These are phyloP conservation scores for Chaenogobius annularis DNA, from an alignment of 2,113 vertebrate species.

Conservation along the genomic window DNA sequence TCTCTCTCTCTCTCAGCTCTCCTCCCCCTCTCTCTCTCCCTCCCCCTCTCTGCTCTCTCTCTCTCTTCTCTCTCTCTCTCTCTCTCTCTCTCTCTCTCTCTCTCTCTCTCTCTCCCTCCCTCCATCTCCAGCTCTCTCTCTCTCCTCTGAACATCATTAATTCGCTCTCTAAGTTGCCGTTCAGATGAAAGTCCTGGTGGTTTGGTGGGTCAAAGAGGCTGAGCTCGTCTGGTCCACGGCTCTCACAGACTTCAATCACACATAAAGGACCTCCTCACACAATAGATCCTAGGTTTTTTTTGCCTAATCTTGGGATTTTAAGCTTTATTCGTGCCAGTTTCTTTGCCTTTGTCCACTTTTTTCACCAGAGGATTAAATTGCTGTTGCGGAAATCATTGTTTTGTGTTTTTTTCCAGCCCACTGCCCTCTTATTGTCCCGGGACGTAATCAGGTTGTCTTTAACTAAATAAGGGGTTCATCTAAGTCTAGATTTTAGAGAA, in stretches of 20 bases:
- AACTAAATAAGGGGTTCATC: conserved; percentile 59
- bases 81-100: too few species aligned
- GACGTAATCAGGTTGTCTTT: conserved; percentile 49
- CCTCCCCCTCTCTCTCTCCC: too few species aligned
- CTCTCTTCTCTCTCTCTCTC: too few species aligned
- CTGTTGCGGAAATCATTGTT: conserved; percentile 71
- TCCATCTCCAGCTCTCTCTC: background rate
- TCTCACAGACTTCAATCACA: conserved; percentile 73
- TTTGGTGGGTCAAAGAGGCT: conserved; percentile 59
- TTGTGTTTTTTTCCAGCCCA: conserved; percentile 63
- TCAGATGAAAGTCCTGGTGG: conserved; percentile 65
- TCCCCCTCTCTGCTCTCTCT: background rate
- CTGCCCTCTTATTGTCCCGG: conserved; percentile 51
- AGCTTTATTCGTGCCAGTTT: conserved; percentile 61
- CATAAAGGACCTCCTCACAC: conserved; percentile 65
- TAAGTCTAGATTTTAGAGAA: conserved; percentile 35
- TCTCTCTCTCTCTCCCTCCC: too few species aligned
- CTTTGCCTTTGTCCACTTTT: conserved; percentile 64
- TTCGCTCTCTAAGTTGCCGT: background rate
- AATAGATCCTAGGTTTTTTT: conserved; percentile 54
- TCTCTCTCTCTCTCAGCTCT: too few species aligned
- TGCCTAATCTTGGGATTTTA: conserved; percentile 67
- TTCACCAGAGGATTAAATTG: conserved; percentile 68
- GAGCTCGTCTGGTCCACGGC: conserved; percentile 62
- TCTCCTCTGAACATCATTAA: background rate